Evolutionary conservation across 2,888 invertebrate species (phyloP), one percentile per base, ranked within the genome.

Genomic region (Yponomeuta cagnagella): DNA sequence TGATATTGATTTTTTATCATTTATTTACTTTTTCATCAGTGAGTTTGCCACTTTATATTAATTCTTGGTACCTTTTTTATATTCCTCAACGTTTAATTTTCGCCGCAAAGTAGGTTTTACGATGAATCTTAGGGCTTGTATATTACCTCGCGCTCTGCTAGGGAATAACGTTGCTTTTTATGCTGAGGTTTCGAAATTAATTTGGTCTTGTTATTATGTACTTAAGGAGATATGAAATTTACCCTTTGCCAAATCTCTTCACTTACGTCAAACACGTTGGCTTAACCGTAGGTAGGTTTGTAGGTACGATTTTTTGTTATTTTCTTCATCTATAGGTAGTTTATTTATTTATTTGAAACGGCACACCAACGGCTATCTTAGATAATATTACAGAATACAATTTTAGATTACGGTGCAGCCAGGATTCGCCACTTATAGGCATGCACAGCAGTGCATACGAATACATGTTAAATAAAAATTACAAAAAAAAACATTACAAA

Each of bases 31-130:
- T 15, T 58, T 12, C 52, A 12, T 15, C 4, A 58, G 15, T 12
- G 52, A 58, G 52, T 58, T 15, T 12, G 52, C 15, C 12, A 2
- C 52, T 4, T 58, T 58, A 58, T 0, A 58, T 58, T 15, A 58
- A 12, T 12, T 52, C 5, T 58, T 58, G 52, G 15, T 31, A 10
- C 64, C 64, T 64, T 64, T 23, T 64, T 64, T 64, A 64, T 64
- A 64, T 64, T 64, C 30, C 10, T 23, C 1, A 4, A 64, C 30
- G n/a, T 30, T 64, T 64, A n/a, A 64, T 64, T 64, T 10, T 64
- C 64, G 64, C 64, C 10, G 30, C 64, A 23, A 10, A 64, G 64
- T 31, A n/a, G 64, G 52, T 58, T 64, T 64, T 64, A 64, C 64
- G 64, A 64, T 8, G 8, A 64, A 64, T 64, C 64, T 64, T 64